Percentiles rank a stretch among this genome's conserved stretches.
Conservation (phyloP, 2,888 invertebrate genomes). For the Stictocephala bisonia region DNA sequence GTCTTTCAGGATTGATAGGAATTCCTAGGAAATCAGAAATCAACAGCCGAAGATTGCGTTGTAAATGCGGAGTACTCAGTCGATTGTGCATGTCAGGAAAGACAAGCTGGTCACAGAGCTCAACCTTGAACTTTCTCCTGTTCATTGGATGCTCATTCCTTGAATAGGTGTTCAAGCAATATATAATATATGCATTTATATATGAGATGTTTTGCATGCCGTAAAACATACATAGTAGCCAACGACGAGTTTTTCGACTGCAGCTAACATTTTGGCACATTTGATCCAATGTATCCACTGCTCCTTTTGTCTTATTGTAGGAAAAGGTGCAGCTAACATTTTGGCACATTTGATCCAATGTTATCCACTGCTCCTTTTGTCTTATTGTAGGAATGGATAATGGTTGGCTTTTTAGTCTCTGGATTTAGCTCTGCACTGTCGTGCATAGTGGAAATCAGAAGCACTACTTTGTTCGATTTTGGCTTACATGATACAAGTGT, state of each 20-base stretch:
- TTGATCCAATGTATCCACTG: constrained; percentile 37
- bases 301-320: constrained; percentile 39
- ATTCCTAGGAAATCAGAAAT: constrained; percentile 14
- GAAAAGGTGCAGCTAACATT: no score
- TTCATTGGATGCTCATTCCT: constrained; percentile 10
- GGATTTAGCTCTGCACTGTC: constrained; percentile 4
- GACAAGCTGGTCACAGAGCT: constrained; percentile 24
- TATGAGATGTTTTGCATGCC: constrained; percentile 41
- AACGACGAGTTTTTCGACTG: constrained; percentile 34
- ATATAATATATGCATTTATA: constrained; percentile 35
- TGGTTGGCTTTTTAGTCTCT: constrained; percentile 39
- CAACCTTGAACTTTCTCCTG: constrained; percentile 20
- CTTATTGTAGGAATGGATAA: constrained; percentile 34
- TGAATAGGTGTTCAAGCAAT: constrained; percentile 17
- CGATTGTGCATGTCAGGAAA: constrained; percentile 28
- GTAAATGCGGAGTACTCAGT: constrained; percentile 22
- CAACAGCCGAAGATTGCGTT: constrained; percentile 9
- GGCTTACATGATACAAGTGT: constrained; percentile 25
- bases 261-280: constrained; percentile 37
- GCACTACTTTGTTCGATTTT: constrained; percentile 19
- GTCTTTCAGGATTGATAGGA: neutral
- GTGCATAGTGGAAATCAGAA: constrained; percentile 38
- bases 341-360: no score
- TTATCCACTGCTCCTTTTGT: no score
- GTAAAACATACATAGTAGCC: constrained; percentile 42